Evolutionary conservation across 2,113 vertebrate genomes (phyloP).

Genomic region (Heteronetta atricapilla): DNA sequence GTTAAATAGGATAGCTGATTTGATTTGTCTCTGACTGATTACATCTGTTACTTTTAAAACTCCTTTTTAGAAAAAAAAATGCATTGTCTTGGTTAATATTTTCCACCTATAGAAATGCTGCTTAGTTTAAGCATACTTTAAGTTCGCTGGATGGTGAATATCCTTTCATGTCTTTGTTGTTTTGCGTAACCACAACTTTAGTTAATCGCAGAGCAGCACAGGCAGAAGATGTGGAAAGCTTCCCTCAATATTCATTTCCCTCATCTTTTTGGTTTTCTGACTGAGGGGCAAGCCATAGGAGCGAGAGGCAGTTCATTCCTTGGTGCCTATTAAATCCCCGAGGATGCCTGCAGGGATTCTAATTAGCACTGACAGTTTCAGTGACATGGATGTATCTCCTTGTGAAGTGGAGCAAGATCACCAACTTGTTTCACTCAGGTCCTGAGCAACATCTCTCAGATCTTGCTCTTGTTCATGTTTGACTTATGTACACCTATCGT

Average conservation of each 20-base stretch:
- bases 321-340: neutral
- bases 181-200: neutral
- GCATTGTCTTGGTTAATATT: neutral
- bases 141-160: neutral
- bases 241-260: neutral
- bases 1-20: neutral
- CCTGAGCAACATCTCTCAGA: neutral
- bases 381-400: neutral
- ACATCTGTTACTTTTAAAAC: neutral
- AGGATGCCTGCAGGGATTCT: neutral
- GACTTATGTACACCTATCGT: neutral
- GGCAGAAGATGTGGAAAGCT: neutral
- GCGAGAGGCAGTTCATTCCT: neutral
- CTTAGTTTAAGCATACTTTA: neutral
- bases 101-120: neutral
- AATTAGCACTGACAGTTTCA: neutral
- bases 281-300: neutral
- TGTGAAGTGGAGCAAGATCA: neutral
- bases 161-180: neutral
- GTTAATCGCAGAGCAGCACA: neutral
- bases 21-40: neutral
- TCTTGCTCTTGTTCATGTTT: neutral
- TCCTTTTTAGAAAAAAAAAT: neutral
- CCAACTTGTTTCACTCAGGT: neutral
- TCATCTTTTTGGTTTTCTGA: neutral